Evolutionary conservation across 1,140 invertebrate species (phyloP).

Genomic region (Sycophaga agraensis): DNA sequence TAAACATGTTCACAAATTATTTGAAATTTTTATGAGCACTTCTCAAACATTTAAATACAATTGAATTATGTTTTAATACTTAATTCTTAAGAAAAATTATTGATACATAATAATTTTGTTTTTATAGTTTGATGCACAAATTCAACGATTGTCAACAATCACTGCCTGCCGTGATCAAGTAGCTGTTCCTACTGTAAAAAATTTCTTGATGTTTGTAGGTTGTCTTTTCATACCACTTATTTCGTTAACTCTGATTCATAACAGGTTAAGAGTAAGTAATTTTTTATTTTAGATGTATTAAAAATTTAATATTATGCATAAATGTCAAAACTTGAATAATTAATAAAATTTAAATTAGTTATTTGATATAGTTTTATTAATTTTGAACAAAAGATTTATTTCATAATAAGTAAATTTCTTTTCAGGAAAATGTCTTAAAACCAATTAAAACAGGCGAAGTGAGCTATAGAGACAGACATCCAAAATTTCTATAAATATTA

Average conservation of each 20-base stretch:
- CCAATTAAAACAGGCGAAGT: conserved; percentile 70
- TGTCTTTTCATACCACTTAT: no score
- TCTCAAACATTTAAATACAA: neutral
- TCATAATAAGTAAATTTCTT: no score
- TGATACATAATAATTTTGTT: conserved; percentile 37
- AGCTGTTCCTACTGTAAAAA: conserved; percentile 68
- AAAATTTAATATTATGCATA: no score
- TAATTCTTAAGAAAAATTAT: no score
- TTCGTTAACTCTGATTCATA: no score
- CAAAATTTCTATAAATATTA: conserved; percentile 57
- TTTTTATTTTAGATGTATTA: no score
- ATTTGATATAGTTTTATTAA: no score
- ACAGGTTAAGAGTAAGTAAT: conserved; percentile 17
- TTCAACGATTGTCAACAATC: conserved; percentile 72
- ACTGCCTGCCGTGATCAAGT: conserved; percentile 64
- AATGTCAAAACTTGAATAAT: no score
- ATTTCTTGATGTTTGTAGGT: conserved; percentile 60
- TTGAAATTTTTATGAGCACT: neutral
- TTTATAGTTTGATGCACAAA: conserved; percentile 73
- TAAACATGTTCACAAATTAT: neutral
- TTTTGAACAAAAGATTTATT: no score
- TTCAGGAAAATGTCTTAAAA: no score
- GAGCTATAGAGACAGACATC: conserved; percentile 68
- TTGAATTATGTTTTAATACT: conserved; percentile 15
- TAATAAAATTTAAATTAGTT: no score